Evolutionary conservation across 2,888 invertebrate species (phyloP).

Genomic region (Eulithis testata): DNA sequence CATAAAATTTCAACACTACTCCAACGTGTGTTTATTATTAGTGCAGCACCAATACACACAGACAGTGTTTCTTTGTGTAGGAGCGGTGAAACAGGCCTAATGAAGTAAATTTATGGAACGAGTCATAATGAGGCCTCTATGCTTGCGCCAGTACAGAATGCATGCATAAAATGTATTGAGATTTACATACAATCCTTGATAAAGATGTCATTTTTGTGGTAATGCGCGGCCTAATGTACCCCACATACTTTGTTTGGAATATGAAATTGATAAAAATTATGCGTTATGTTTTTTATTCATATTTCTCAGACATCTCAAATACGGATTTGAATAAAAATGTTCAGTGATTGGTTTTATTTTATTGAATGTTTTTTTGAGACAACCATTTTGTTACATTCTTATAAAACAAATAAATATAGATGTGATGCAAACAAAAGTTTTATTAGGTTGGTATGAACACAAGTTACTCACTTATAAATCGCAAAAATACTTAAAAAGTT

Average conservation of each 20-base stretch:
- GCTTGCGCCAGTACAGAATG: conserved; percentile 33
- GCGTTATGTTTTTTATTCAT: neutral
- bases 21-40: conserved; percentile 30
- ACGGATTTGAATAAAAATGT: conserved; percentile 3
- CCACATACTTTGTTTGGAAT: conserved; percentile 14
- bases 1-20: conserved; percentile 20
- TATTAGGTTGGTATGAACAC: too few relatives aligned
- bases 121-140: conserved; percentile 45
- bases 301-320: conserved; percentile 2
- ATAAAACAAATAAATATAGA: too few relatives aligned
- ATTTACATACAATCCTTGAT: conserved; percentile 42
- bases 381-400: neutral
- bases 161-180: conserved; percentile 35
- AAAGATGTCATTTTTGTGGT: conserved; percentile 39
- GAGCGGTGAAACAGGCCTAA: conserved; percentile 44
- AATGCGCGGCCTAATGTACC: conserved; percentile 18
- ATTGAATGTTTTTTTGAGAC: neutral
- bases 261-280: conserved; percentile 8
- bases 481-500: too few relatives aligned
- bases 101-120: conserved; percentile 58
- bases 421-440: too few relatives aligned
- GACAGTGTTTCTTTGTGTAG: conserved; percentile 44
- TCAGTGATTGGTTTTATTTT: neutral
- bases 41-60: conserved; percentile 25
- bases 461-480: too few relatives aligned